A percentile compares a stretch with the other conserved stretches of the same genome.
These are phyloP conservation scores for Drosophila ohnishii DNA, from an alignment of 1,140 invertebrate species.

Conservation along the genomic window DNA sequence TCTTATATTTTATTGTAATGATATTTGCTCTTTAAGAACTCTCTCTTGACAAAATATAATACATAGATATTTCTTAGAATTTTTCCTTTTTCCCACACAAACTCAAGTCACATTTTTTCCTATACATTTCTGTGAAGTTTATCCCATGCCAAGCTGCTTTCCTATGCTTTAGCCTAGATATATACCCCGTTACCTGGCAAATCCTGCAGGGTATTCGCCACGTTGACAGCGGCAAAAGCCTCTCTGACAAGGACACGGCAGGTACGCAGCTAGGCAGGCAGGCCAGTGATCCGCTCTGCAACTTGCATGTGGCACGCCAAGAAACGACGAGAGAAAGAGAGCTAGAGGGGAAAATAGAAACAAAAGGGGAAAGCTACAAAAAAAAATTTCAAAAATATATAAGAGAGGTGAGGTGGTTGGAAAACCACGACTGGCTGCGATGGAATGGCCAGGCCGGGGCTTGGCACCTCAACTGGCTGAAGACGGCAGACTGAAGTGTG, in stretches of 20 bases:
- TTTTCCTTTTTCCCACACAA: neutral
- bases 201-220: conserved; percentile 28
- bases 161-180: neutral
- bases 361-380: conserved; percentile 17
- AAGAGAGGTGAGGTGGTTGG: conserved; percentile 5
- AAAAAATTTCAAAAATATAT: conserved; percentile 28
- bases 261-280: conserved; percentile 33
- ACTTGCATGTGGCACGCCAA: conserved; percentile 63
- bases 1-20: neutral
- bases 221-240: conserved; percentile 57
- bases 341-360: neutral
- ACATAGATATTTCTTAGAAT: neutral
- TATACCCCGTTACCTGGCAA: conserved; percentile 10
- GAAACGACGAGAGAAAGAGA: neutral
- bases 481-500: conserved; percentile 69
- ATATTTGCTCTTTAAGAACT: neutral
- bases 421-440: conserved; percentile 34
- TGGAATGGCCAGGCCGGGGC: conserved; percentile 28
- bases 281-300: conserved; percentile 31
- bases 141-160: neutral
- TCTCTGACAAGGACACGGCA: conserved; percentile 71
- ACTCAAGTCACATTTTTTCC: neutral
- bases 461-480: conserved; percentile 44
- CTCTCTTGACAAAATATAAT: too few species aligned
- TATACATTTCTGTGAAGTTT: neutral